phyloP scores from a whole-genome alignment of 1,140 invertebrate species.

The Penaeus vannamei region DNA sequence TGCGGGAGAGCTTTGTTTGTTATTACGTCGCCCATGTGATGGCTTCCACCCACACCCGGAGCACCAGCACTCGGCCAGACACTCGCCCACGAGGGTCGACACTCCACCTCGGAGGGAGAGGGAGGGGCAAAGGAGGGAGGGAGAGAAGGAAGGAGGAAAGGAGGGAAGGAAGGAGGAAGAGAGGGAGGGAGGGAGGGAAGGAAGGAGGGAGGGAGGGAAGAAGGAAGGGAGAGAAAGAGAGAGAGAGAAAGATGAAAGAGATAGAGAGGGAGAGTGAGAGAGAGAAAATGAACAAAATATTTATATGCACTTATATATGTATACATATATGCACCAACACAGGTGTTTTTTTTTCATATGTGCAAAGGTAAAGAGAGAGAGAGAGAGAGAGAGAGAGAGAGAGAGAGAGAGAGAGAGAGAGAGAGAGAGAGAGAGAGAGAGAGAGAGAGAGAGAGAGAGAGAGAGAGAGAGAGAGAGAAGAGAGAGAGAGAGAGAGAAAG shows the following conservation, averaged over 20 bases:
- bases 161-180: background rate
- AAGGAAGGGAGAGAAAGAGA: background rate
- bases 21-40: no score
- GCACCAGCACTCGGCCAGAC: no score
- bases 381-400: background rate
- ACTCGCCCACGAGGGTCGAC: no score
- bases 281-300: no score
- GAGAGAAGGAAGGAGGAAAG: background rate
- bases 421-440: slow-evolving; percentile 37
- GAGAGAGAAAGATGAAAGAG: background rate
- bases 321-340: background rate
- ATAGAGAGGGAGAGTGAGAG: background rate
- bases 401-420: background rate
- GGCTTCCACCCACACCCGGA: no score
- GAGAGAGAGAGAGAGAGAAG: background rate
- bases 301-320: no score
- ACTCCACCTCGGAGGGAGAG: no score
- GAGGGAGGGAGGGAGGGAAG: background rate
- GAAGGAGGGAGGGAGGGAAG: background rate
- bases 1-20: no score
- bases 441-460: slow-evolving; percentile 11
- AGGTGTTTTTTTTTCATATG: background rate
- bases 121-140: no score
- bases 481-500: slow-evolving; percentile 26
- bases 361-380: background rate